Evolutionary conservation across 2,888 invertebrate genomes (phyloP).

Genomic region (Drosophila maculinotata): DNA sequence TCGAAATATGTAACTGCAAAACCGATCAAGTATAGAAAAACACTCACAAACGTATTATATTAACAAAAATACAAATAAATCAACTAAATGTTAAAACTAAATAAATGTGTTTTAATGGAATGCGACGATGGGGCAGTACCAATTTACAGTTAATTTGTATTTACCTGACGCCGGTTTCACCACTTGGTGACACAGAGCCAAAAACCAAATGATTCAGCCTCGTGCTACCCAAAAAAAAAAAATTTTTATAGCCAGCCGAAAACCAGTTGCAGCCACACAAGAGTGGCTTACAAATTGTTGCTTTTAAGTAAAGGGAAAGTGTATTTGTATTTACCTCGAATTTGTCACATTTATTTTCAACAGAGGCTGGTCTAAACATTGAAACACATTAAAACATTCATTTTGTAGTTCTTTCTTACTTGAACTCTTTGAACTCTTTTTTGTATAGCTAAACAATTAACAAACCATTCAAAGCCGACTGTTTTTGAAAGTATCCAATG

Average conservation of each 20-base stretch:
- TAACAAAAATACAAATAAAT: constrained; percentile 68
- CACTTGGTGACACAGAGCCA: constrained; percentile 58
- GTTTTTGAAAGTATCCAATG: constrained; percentile 25
- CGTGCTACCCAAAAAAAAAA: constrained; percentile 4
- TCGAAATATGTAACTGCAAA: constrained; percentile 52
- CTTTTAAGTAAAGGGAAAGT: constrained; percentile 13
- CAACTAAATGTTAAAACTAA: constrained; percentile 58
- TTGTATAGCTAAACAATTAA: constrained; percentile 2
- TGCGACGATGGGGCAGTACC: background rate
- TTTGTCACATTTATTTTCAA: constrained; percentile 1
- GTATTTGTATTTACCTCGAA: constrained; percentile 2
- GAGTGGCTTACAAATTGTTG: constrained; percentile 10
- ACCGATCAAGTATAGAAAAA: constrained; percentile 29
- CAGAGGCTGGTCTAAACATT: no score
- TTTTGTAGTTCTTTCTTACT: no score
- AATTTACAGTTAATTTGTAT: no score
- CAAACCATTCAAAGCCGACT: background rate
- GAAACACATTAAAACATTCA: constrained; percentile 1
- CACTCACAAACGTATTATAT: constrained; percentile 55
- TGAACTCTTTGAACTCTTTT: constrained; percentile 9
- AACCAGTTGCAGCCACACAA: constrained; percentile 30
- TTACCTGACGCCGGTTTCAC: constrained; percentile 46
- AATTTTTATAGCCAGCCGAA: constrained; percentile 6
- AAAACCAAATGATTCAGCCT: constrained; percentile 39
- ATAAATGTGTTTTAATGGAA: no score